Conservation (phyloP, 2,113 vertebrate species). For the Pimephales promelas region DNA sequence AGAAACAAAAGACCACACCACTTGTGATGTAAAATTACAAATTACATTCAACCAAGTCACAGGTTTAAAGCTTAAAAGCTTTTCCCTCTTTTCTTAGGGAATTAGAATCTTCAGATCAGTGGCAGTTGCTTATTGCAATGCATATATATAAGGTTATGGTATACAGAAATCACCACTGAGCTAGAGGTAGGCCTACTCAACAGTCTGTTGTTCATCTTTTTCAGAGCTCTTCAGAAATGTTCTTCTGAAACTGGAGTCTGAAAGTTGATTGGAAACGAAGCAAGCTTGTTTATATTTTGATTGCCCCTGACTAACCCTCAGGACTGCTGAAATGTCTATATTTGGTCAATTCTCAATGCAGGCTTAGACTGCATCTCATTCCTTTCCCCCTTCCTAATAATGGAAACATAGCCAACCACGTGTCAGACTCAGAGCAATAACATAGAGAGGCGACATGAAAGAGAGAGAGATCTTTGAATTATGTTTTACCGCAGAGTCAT, state of each 20-base stretch:
- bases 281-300: slow-evolving; percentile 65
- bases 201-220: background rate
- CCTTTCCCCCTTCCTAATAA: slow-evolving; percentile 77
- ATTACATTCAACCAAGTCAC: background rate
- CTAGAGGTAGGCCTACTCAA: background rate
- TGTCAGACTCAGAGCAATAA: slow-evolving; percentile 58
- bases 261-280: slow-evolving; percentile 48
- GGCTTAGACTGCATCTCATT: slow-evolving; percentile 71
- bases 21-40: background rate
- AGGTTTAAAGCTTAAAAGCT: background rate
- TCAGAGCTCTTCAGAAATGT: background rate
- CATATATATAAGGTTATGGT: background rate
- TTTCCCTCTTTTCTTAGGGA: background rate
- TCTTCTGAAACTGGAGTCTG: slow-evolving; percentile 29
- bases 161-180: too few relatives aligned
- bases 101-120: background rate
- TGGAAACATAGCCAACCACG: slow-evolving; percentile 68
- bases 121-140: background rate
- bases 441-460: slow-evolving; percentile 17
- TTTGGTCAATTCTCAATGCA: slow-evolving; percentile 78
- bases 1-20: background rate
- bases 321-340: slow-evolving; percentile 77
- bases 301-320: slow-evolving; percentile 59
- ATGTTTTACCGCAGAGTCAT: background rate
- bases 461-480: slow-evolving; percentile 18